Conservation (phyloP, 2,113 vertebrate genomes). For the Odocoileus virginianus region DNA sequence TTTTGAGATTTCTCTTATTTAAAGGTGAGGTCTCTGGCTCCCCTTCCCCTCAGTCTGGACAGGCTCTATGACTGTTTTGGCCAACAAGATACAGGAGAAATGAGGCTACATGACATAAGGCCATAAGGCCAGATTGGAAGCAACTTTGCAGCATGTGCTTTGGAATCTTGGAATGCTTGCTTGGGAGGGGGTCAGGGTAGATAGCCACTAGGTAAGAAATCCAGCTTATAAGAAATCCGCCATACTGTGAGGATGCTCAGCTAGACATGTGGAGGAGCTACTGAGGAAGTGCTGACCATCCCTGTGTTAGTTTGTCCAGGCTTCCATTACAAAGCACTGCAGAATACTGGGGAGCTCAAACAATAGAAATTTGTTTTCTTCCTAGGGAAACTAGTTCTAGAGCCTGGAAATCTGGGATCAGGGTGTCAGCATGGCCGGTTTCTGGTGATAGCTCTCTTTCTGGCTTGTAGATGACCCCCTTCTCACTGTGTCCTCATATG, state of each 20-base stretch:
- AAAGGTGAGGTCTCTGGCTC: not conserved
- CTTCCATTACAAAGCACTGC: not conserved
- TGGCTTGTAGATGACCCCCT: not conserved
- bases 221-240: not conserved
- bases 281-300: not conserved
- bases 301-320: not conserved
- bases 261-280: not conserved
- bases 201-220: not conserved
- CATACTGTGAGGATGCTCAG: not conserved
- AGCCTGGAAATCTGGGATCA: not conserved
- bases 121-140: not conserved
- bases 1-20: not conserved
- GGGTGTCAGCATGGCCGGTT: not conserved
- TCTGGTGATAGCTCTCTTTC: not conserved
- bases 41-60: not conserved
- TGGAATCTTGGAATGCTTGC: not conserved
- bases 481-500: not conserved
- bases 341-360: not conserved
- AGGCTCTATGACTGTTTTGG: not conserved
- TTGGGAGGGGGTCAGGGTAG: not conserved
- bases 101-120: not conserved
- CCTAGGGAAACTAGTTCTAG: not conserved
- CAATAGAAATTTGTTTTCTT: not conserved
- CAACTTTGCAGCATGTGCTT: not conserved
- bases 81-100: not conserved